Base-by-base conservation (phyloP, 2,888 invertebrate genomes). In the Xanthorhoe designata region DNA sequence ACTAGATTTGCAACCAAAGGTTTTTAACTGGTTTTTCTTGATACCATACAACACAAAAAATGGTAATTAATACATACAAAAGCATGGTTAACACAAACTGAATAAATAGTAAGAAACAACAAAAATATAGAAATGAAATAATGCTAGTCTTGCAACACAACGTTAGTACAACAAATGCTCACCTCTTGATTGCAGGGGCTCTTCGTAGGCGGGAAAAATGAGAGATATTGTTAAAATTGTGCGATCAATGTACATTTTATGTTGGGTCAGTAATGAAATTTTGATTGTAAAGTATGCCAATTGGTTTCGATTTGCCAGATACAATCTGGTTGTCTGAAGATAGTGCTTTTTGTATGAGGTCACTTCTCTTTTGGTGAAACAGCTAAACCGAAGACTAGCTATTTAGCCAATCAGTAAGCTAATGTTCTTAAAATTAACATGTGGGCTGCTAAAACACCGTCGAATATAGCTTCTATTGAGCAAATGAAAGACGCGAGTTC, bases 141-240 rank as follows among this genome's bases (percentile, higher is more conserved):
- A 53, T 24, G 65, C 38, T 38, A 65, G 50, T 58, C 52, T 69
- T 66, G 72, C 70, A 69, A 69, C 54, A 66, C 45, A 55, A 65
- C 56, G 58, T 71, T 74, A 70, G 60, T 69, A 38, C 59, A 45
- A 66, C 50, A 52, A 52, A 64, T 61, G 76, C 88, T 87, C 83
- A 89, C 90, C 89, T 90, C 76, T 75, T 75, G 54, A 76, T 74
- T 71, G 80, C 80, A 67, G 78, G 78, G 72, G 83, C 85, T 86
- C 91, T 91, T 82, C 81, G 80, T 73, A 75, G 77, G 90, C 91
- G 78, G 86, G 84, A 85, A 86, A 78, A 88, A 77, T 79, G 66
- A 78, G 84, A 86, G 83, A 87, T 85, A 86, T 68, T 55, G 70
- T 68, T 71, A 63, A 77, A 80, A 77, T 81, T 90, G 89, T 91